Base-by-base conservation (phyloP, 2,888 invertebrate species). In the Orchestes rusci region DNA sequence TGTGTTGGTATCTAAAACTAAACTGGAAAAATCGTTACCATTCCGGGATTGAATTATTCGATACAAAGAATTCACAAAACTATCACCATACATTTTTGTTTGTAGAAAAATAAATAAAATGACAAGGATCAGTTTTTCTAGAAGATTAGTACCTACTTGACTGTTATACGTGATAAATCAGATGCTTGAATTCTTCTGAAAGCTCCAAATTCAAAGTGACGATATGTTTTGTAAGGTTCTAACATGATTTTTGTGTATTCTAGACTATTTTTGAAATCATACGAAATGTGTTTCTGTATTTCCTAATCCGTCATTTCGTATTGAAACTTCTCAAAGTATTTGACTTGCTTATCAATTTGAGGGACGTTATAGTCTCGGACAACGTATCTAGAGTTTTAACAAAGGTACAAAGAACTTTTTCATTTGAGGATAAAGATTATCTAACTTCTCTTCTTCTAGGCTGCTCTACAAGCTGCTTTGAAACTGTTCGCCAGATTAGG, bases 401-500 rank as follows among this genome's bases (percentile, higher is more conserved):
- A 13, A 44, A 48, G 48, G 48, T 48, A 48, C 38, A 2, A 33
- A 15, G 33, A 4, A 33, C 16, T 16, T 33, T 33, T 33, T 33
- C 2, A 27, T n/a, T n/a, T 12, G 10, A 27, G 27, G 27, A 27
- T 2, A 27, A 19, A 16, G 12, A 19, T 34, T 23, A 35, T 36
- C 1, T 8, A 23, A 19, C 27, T 19, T 17, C 8, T 39, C 23
- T 55, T 41, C 51, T 59, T 60, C 23, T 56, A 67, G 66, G 58
- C 59, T 18, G 59, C 59, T 17, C 41, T 67, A 15, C 57, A 59
- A 23, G 44, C 59, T 5, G 55, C 56, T 2, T 40, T 67, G 31
- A 57, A 55, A 39, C 45, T 68, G 15, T 53, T 74, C 13, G 62
- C 70, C n/a, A 70, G 71, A 52, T 57, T 71, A 4, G 65, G 70